Conservation (phyloP, 2,888 invertebrate genomes). For the Oxystoma pomonae region DNA sequence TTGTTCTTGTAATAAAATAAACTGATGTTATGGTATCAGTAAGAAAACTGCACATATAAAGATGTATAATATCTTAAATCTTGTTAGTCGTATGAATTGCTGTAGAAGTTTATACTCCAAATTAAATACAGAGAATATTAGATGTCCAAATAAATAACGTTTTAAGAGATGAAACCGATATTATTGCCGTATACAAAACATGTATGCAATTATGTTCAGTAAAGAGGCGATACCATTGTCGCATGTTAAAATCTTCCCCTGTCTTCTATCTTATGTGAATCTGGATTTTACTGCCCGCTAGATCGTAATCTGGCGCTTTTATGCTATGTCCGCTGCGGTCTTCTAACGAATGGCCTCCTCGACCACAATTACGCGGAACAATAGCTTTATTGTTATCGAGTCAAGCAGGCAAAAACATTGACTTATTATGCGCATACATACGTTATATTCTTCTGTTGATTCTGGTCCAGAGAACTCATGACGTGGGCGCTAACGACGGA, state of each 20-base stretch:
- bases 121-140: too few species aligned
- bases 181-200: conserved; percentile 31
- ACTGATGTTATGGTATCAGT: too few species aligned
- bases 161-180: too few species aligned
- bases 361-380: conserved; percentile 48
- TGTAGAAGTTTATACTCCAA: too few species aligned
- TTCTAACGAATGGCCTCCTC: conserved; percentile 46
- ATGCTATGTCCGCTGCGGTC: conserved; percentile 17
- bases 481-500: too few species aligned
- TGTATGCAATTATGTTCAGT: conserved; percentile 45
- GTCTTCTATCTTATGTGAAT: conserved; percentile 21
- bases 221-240: conserved; percentile 41
- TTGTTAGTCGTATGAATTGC: too few species aligned
- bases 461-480: too few species aligned
- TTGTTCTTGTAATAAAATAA: too few species aligned
- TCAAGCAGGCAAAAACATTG: conserved; percentile 47
- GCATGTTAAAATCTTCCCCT: conserved; percentile 35
- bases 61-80: too few species aligned
- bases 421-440: conserved; percentile 45
- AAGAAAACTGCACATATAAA: too few species aligned
- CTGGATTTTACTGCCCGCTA: conserved; percentile 22
- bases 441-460: neutral
- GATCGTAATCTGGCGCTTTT: conserved; percentile 28
- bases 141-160: too few species aligned
- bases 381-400: conserved; percentile 49